Base-by-base conservation (phyloP, 35 echinoderm and acorn worm genomes). In the Heliocidaris erythrogramma region DNA sequence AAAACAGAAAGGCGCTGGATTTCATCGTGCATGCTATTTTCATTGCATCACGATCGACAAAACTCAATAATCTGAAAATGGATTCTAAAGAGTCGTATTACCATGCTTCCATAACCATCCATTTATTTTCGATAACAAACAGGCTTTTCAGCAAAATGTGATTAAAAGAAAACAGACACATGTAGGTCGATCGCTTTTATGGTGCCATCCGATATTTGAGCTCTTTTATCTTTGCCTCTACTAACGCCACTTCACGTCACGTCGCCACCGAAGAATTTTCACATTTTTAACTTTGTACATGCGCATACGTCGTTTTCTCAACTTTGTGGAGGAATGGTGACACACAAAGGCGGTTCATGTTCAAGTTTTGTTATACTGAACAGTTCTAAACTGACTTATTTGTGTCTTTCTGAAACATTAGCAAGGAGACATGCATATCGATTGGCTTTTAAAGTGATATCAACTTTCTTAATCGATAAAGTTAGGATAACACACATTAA, bases 131-230 rank as follows among this genome's bases (percentile, higher is more conserved):
- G 65, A 78, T 18, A 78, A 78, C 65, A 78, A 78, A 78, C 65
- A n/a, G 65, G 65, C 21, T 78, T 78, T 78, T 78, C 65, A 78
- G 65, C 65, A 78, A 78, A 78, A 78, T 78, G 65, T 78, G 65
- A 78, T 78, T 78, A 78, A 78, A 78, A 78, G 65, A 78, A 78
- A 78, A 78, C 65, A 78, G 65, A 78, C 65, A 78, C 65, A 78
- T 78, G 65, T 78, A 78, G 65, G 65, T 78, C 65, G 65, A 78
- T 78, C 21, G 27, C 65, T 78, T 27, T 78, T 21, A 56, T 27
- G 65, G 65, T 78, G 65, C 65, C 65, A 78, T 78, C 27, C 27
- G 65, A 78, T 78, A 78, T 78, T 6, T 78, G 65, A 78, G 21
- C 27, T 7, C 27, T 78, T 78, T 78, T 78, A 78, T 78, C 17